Conservation (phyloP, 2,113 vertebrate species). For the Peromyscus leucopus region DNA sequence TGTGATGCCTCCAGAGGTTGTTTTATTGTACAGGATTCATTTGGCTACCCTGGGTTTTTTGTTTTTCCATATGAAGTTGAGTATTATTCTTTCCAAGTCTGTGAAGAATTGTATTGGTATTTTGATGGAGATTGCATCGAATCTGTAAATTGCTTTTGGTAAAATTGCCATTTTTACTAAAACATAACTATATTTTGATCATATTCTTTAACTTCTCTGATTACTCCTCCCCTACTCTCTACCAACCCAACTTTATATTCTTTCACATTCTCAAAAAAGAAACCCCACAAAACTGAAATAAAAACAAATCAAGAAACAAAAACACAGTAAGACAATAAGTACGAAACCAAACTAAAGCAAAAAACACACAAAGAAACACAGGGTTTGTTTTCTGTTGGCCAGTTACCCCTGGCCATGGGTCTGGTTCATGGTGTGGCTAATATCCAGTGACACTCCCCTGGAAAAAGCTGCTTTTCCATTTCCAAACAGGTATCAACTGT, state of each 20-base stretch:
- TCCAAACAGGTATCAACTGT: not conserved
- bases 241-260: too few species aligned
- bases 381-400: not conserved
- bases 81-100: too few species aligned
- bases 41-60: too few species aligned
- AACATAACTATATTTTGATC: not conserved
- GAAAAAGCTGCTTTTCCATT: not conserved
- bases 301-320: not conserved
- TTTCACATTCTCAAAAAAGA: not conserved
- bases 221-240: too few species aligned
- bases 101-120: too few species aligned
- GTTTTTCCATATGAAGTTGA: too few species aligned
- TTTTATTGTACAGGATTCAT: too few species aligned
- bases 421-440: not conserved
- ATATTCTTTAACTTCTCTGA: not conserved
- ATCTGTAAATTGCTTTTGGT: too few species aligned
- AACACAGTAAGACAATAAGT: not conserved
- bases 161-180: too few species aligned
- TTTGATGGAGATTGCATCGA: too few species aligned
- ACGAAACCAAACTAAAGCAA: not conserved
- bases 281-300: not conserved
- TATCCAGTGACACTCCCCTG: not conserved
- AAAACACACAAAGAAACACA: not conserved
- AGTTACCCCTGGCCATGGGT: not conserved
- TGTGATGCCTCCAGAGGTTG: too few species aligned